Percentiles rank a stretch among this genome's conserved stretches.
Evolutionary conservation across 2,113 vertebrate species (phyloP).

Genomic region (Vanacampus margaritifer): DNA sequence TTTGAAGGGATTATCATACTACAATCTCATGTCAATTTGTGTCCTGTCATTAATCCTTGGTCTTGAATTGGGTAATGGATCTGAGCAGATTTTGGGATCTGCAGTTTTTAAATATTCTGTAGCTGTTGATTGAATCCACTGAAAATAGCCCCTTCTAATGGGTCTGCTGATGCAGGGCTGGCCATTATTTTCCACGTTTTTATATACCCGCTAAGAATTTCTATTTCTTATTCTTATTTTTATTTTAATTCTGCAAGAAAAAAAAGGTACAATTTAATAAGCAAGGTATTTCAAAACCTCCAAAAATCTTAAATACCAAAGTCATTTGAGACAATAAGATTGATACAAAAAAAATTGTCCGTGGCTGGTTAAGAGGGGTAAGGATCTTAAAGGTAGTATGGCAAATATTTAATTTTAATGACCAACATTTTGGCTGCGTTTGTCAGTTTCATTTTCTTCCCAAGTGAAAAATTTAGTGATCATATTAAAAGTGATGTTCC

Average conservation of each 20-base stretch:
- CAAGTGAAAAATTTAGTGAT: not conserved
- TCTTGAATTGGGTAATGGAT: not conserved
- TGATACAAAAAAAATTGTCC: not conserved
- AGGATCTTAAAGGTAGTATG: not conserved
- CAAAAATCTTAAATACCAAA: not conserved
- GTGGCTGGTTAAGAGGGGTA: not conserved
- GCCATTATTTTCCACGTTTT: not conserved
- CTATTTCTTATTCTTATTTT: too few species aligned
- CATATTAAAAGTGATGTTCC: conserved; percentile 21
- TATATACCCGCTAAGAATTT: too few species aligned
- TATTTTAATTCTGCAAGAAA: not conserved
- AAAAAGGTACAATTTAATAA: not conserved
- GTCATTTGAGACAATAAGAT: not conserved
- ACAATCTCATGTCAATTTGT: conserved; percentile 48
- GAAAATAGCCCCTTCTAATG: conserved; percentile 5
- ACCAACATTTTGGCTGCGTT: not conserved
- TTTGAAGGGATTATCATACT: conserved; percentile 37
- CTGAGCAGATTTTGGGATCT: not conserved
- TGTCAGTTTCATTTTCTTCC: not conserved
- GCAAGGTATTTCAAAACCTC: not conserved
- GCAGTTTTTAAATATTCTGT: conserved; percentile 5
- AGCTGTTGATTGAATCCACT: conserved; percentile 30
- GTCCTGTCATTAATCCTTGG: conserved; percentile 27
- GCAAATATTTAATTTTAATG: not conserved
- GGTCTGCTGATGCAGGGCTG: not conserved